Percentiles rank a stretch among this genome's conserved stretches.
Conservation (phyloP, 2,888 invertebrate species). For the Aleiodes leptofemur region DNA sequence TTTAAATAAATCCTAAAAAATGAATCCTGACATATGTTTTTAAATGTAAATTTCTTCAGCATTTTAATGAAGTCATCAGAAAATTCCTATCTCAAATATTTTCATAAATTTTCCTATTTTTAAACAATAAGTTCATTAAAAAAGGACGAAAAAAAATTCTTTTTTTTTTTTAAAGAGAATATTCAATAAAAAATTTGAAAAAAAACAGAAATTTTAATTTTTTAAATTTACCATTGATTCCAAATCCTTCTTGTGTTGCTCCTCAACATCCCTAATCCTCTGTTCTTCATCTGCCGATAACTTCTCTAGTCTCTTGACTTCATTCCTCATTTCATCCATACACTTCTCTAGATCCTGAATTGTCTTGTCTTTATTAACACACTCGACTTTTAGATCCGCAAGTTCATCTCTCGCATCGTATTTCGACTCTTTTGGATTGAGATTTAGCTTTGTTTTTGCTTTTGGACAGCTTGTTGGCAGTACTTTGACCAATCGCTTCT, state of each 20-base stretch:
- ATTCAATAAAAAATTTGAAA: too few species aligned
- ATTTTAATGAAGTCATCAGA: too few species aligned
- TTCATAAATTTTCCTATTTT: too few species aligned
- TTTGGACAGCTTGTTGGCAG: constrained; percentile 59
- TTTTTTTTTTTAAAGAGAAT: neutral
- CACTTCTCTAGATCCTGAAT: constrained; percentile 69
- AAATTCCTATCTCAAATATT: too few species aligned
- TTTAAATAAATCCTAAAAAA: too few species aligned
- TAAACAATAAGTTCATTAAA: too few species aligned
- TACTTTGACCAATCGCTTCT: constrained; percentile 58
- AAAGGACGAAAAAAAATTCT: neutral
- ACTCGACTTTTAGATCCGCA: constrained; percentile 70
- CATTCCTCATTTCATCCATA: constrained; percentile 66
- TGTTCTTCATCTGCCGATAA: constrained; percentile 58
- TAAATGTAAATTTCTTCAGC: too few species aligned
- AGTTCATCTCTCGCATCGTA: constrained; percentile 65
- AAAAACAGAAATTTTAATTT: too few species aligned
- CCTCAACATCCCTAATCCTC: constrained; percentile 59
- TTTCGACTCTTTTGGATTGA: constrained; percentile 53
- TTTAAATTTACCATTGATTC: constrained; percentile 63
- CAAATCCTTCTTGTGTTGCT: constrained; percentile 64
- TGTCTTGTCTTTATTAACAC: constrained; percentile 68
- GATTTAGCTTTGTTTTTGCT: constrained; percentile 57
- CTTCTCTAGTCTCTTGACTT: constrained; percentile 54
- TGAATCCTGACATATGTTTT: too few species aligned